These are phyloP conservation scores for Meteorus colon DNA, from an alignment of 2,888 invertebrate species.

Conservation along the genomic window DNA sequence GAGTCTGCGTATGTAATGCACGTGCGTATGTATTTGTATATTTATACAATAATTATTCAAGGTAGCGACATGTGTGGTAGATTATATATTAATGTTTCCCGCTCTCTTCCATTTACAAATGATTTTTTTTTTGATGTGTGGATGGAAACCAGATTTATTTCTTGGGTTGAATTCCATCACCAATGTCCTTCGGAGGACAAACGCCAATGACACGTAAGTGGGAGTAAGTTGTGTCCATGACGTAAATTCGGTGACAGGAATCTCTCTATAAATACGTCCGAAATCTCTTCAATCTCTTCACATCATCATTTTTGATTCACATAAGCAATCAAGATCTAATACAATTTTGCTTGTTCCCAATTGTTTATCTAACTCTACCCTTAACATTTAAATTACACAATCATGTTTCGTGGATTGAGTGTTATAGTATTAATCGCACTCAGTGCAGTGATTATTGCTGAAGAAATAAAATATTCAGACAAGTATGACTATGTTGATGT, in stretches of 20 bases:
- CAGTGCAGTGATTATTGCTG: conserved; percentile 18
- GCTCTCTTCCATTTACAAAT: conserved; percentile 9
- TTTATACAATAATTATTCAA: not conserved
- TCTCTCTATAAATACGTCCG: conserved; percentile 41
- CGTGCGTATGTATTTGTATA: not conserved
- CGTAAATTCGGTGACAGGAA: conserved; percentile 28
- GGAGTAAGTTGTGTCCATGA: conserved; percentile 29
- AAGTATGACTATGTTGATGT: conserved; percentile 59
- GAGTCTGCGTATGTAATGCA: not conserved
- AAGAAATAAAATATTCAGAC: conserved; percentile 49
- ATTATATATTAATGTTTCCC: not conserved
- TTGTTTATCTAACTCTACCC: not conserved
- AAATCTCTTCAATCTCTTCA: conserved; percentile 15
- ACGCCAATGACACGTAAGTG: not conserved
- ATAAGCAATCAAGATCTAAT: not conserved
- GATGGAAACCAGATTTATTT: conserved; percentile 5
- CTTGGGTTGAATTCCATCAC: conserved; percentile 9
- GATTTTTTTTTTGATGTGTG: not conserved
- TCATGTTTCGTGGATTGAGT: conserved; percentile 5
- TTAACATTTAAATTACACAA: conserved; percentile 11
- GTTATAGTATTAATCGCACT: conserved; percentile 10
- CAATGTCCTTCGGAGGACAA: conserved; percentile 34
- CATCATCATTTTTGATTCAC: not conserved
- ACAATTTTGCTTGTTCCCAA: not conserved
- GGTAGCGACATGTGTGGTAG: not conserved